Evolutionary conservation across 1,140 invertebrate genomes (phyloP), one percentile per base, ranked within the genome.

Genomic region (Drosophila bipectinata): DNA sequence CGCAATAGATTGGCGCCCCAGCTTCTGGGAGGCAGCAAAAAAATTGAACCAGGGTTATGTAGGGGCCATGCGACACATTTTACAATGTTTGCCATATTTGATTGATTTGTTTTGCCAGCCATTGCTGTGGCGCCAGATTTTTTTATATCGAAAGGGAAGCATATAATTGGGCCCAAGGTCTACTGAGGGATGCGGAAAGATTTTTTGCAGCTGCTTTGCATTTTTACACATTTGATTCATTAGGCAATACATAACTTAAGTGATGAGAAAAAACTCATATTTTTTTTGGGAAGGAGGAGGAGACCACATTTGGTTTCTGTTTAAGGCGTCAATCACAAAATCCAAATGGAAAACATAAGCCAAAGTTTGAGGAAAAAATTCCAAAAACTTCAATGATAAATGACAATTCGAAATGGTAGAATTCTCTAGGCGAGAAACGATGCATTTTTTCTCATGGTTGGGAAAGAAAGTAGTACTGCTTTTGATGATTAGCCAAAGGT

Each of bases 61-160:
- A 21, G 60, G 14, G 64, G 28, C 47, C 48, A 74, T 82, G 51
- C 60, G 78, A 75, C 78, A 79, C 45, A 71, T 79, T 77, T 68
- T 72, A 59, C 73, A 64, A 63, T 80, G 69, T 73, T 45, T 66
- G 32, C 47, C 60, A 75, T 39, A 60, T 81, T 87, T 85, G 82
- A 85, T 85, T 85, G 82, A 85, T 85, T 85, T 85, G 82, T 85
- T 85, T 85, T 85, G 82, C 82, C 78, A 74, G 81, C 63, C 72
- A 64, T 77, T 75, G 81, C 77, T 66, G 59, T 61, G 68, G 72
- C 61, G 45, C 62, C 56, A 74, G 59, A 75, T 82, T 69, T 75
- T 55, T 52, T 61, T 45, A 12, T 24, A 60, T 78, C 76, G 77
- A 60, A 64, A 55, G 58, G 57, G 59, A n/a, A n/a, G 21, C 61